Evolutionary conservation across 2,797 vertebrate species (phyloP).

Genomic region (Psittacula derbiana): DNA sequence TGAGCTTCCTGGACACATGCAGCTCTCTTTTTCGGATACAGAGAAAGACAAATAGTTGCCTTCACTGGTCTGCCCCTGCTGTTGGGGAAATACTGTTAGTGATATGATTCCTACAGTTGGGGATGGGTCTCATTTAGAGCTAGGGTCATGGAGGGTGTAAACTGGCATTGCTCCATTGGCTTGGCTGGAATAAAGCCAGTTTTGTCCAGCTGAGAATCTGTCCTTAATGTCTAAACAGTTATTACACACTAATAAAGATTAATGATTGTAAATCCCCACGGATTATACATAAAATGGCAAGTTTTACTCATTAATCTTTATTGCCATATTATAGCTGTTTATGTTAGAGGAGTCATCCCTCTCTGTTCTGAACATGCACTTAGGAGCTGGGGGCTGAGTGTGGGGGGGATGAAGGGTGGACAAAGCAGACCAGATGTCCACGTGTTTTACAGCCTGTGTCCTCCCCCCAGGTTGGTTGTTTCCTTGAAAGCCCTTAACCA

Average conservation of each 20-base stretch:
- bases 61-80: constrained; percentile 33
- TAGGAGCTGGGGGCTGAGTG: neutral
- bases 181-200: constrained; percentile 43
- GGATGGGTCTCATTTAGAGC: neutral
- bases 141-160: constrained; percentile 20
- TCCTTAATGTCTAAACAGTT: constrained; percentile 51
- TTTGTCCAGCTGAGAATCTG: constrained; percentile 59
- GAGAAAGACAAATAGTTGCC: constrained; percentile 62
- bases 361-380: neutral
- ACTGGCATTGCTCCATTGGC: constrained; percentile 37
- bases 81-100: constrained; percentile 57
- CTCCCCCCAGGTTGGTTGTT: neutral
- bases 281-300: constrained; percentile 39
- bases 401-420: neutral
- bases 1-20: constrained; percentile 63
- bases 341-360: neutral
- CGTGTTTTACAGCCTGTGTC: neutral
- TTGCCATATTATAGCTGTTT: constrained; percentile 23
- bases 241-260: constrained; percentile 53
- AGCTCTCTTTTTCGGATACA: constrained; percentile 40
- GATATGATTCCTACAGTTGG: constrained; percentile 14
- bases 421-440: constrained; percentile 18
- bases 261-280: constrained; percentile 40
- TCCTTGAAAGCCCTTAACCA: constrained; percentile 38
- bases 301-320: constrained; percentile 60